Evolutionary conservation across 2,888 invertebrate species (phyloP).

Genomic region (Seladonia tumulorum): DNA sequence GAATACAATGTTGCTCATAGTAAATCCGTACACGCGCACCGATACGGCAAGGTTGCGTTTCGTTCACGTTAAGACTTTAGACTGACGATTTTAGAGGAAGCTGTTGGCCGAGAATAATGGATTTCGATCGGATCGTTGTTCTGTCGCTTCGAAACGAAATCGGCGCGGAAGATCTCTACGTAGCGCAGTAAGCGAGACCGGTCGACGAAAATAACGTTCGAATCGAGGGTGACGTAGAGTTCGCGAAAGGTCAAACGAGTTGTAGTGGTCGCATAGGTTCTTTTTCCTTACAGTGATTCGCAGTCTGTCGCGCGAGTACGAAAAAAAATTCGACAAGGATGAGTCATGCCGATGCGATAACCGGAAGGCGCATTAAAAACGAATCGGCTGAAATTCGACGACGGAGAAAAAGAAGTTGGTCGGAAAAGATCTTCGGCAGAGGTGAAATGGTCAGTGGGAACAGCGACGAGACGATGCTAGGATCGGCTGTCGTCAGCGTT

Average conservation of each 20-base stretch:
- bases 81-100: neutral
- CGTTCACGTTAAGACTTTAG: neutral
- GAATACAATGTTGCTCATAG: neutral
- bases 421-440: constrained; percentile 45
- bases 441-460: constrained; percentile 81
- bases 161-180: neutral
- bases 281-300: constrained; percentile 28
- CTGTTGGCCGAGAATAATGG: neutral
- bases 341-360: constrained; percentile 75
- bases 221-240: neutral
- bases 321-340: constrained; percentile 67
- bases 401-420: constrained; percentile 63
- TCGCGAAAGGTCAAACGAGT: neutral
- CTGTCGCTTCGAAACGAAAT: neutral
- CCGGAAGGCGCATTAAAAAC: constrained; percentile 39
- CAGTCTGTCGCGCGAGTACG: neutral
- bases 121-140: neutral
- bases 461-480: constrained; percentile 75
- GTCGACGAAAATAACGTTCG: neutral
- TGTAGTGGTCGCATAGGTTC: neutral
- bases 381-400: constrained; percentile 72
- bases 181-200: neutral
- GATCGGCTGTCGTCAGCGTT: constrained; percentile 75
- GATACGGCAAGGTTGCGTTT: neutral
- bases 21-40: neutral